Percentiles rank a stretch among this genome's conserved stretches.
phyloP scores from a whole-genome alignment of 2,113 vertebrate genomes.

The Ondatra zibethicus region DNA sequence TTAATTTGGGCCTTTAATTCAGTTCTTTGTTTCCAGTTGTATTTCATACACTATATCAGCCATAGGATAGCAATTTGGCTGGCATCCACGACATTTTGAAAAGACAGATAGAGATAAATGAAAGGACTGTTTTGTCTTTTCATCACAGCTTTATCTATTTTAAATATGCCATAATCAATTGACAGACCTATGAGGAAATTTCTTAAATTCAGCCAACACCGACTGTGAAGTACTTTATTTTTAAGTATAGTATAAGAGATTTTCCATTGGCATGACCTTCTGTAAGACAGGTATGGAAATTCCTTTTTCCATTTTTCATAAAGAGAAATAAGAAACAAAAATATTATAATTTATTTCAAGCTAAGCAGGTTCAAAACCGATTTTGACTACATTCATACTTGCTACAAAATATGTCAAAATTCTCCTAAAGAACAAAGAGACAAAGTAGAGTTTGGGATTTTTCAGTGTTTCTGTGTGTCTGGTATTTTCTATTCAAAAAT shows the following conservation, averaged over 20 bases:
- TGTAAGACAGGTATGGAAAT: background rate
- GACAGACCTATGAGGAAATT: background rate
- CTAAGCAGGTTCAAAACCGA: background rate
- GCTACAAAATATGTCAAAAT: slow-evolving; percentile 33
- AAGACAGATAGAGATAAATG: background rate
- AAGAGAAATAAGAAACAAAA: background rate
- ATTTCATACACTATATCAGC: background rate
- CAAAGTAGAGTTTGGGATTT: background rate
- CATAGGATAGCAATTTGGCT: background rate
- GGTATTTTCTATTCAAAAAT: background rate
- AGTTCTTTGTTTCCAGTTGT: slow-evolving; percentile 25
- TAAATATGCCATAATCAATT: background rate
- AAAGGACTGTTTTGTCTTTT: background rate
- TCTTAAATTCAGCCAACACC: background rate
- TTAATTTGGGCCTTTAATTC: slow-evolving; percentile 34
- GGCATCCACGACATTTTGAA: background rate
- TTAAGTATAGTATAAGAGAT: background rate
- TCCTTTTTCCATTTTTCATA: background rate
- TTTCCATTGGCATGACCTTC: background rate
- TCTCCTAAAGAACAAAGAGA: background rate
- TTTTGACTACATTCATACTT: slow-evolving; percentile 15
- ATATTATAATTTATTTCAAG: background rate
- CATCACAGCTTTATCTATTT: background rate
- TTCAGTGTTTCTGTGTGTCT: background rate
- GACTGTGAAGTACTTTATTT: background rate